Conservation (phyloP, 2,797 vertebrate species). For the Ispidina lecontei region DNA sequence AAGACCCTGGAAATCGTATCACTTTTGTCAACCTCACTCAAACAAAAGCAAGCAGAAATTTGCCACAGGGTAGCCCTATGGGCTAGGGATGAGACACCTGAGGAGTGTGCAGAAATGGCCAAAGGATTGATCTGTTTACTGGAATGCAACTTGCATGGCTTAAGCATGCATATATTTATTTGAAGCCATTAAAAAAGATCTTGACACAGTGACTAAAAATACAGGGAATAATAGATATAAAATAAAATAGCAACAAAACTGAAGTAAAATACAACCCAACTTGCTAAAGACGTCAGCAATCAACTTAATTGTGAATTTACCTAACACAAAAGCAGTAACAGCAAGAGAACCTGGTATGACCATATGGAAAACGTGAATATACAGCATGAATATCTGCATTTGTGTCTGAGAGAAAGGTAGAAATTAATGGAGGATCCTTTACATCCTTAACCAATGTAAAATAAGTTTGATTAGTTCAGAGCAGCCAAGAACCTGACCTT, state of each 20-base stretch:
- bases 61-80: background rate
- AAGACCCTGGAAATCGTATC: slow-evolving; percentile 42
- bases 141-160: background rate
- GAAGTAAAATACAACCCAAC: background rate
- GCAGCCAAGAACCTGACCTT: background rate
- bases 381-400: background rate
- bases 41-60: slow-evolving; percentile 39
- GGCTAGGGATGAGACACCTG: background rate
- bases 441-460: background rate
- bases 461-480: background rate
- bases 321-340: background rate
- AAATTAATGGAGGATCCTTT: background rate
- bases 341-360: background rate
- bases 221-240: background rate
- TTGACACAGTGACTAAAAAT: background rate
- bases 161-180: background rate
- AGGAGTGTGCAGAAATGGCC: background rate
- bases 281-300: background rate
- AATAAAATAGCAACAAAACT: background rate
- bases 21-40: slow-evolving; percentile 21
- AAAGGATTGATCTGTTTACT: background rate
- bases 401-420: background rate
- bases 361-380: background rate
- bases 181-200: background rate
- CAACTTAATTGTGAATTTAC: background rate